Conservation (phyloP, 1,140 invertebrate genomes). For the Drosophila pachea region DNA sequence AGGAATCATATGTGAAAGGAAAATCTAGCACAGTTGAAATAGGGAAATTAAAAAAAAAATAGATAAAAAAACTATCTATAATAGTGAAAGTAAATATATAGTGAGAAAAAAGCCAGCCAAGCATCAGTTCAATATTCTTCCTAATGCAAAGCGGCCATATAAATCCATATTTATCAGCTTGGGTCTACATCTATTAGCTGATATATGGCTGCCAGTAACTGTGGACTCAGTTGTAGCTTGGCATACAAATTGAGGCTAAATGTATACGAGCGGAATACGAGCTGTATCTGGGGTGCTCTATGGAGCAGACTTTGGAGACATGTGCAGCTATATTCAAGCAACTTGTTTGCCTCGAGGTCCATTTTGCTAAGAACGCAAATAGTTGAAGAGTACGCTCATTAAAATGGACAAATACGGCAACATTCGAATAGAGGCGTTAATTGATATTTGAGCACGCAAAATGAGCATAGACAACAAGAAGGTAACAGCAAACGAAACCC, state of each 20-base stretch:
- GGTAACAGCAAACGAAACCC: not conserved
- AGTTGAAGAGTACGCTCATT: conserved; percentile 11
- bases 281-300: not conserved
- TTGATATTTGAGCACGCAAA: conserved; percentile 41
- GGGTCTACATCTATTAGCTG: not conserved
- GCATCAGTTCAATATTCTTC: no score
- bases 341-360: conserved; percentile 17
- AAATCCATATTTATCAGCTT: no score
- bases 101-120: no score
- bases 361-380: conserved; percentile 12
- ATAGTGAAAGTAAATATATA: no score
- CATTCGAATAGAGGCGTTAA: conserved; percentile 44
- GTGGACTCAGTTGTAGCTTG: conserved; percentile 36
- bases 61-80: no score
- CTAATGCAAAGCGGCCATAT: no score
- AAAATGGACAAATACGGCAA: conserved; percentile 37
- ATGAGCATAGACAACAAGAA: conserved; percentile 18
- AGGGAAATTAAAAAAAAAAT: no score
- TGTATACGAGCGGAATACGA: conserved; percentile 6
- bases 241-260: conserved; percentile 49
- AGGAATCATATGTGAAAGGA: no score
- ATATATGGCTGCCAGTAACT: conserved; percentile 6
- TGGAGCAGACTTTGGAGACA: not conserved
- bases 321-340: not conserved
- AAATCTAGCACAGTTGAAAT: no score